Evolutionary conservation across 2,113 vertebrate genomes (phyloP), one percentile per base, ranked within the genome.

Genomic region (Petrocephalus microphthalmus): DNA sequence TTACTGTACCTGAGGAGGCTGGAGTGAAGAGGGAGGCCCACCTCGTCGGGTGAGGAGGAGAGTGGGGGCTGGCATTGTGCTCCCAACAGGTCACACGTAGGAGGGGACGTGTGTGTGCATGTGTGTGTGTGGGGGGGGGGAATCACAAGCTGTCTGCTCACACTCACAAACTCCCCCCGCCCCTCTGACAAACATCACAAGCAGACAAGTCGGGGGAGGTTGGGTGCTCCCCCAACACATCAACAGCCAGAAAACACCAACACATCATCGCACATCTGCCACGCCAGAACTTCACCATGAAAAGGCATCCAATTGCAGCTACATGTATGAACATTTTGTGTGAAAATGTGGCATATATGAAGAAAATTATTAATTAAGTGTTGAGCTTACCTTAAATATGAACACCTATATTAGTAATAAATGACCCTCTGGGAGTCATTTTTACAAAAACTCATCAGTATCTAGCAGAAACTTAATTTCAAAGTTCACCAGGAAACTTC

Each of bases 61-160:
- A 74, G 71, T 15, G 89, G 89, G 64, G 57, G 71, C 17, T 42
- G 71, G 71, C 71, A 19, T 78, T 78, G 33, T 78, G 71, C 15
- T 37, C 25, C 71, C 71, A 19, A 42, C 71, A 42, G 29, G 25
- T 17, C 19, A 54, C 53, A 54, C 53, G 3, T 15, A 19, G 17
- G 53, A 74, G 71, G 71, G 71, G 15, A 74, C 33, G 17, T 15
- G 71, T 5, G 15, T 13, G 29, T n/a, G 64, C 0, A 10, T 42
- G 2, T 2, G 29, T n/a, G 64, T 1, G 25, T 42, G 2, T 2
- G 22, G n/a, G n/a, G 60, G 2, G 67, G 29, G 25, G n/a, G 56
- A 60, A 7, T 60, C 29, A 33, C 67, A 29, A 37, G 67, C 29
- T 74, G 13, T 37, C 67, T 17, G 29, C 67, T 74, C 25, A 74